Evolutionary conservation across 2,797 vertebrate species (phyloP), one percentile per base, ranked within the genome.

Genomic region (Enteromius argenteus): DNA sequence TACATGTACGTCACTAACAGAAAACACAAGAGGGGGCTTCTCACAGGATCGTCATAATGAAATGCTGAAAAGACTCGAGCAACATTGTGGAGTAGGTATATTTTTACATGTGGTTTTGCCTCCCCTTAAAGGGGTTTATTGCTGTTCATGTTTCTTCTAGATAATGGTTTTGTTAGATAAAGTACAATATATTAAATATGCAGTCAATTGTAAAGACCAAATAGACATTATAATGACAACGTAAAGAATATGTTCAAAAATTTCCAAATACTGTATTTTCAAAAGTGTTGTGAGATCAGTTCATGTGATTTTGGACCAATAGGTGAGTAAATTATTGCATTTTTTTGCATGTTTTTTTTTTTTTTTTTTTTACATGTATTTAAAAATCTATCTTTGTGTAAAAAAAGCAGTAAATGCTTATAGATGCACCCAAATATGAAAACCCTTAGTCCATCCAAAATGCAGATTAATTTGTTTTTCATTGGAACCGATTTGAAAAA

Each of bases 1-100:
- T 64, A 42, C 32, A 68, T 9, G 17, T 75, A 60, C 51, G 74
- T 84, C 82, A 84, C 73, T 75, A 23, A 46, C 7, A 42, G 21
- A 32, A 30, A 75, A 51, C 21, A 73, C 30, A 30, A 35, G 21
- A 69, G 19, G 5, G 0, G 58, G 58, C 35, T 46, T 46, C 21
- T 44, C 64, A 60, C 23, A 58, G 51, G 44, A 46, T 11, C 17
- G 0, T 75, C 81, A 56, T 10, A 27, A 39, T 27, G 44, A 83
- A 66, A 66, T 13, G 3, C 27, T 72, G 27, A 44, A 62, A 64
- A 49, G 19, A 60, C 39, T 32, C 7, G 51, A 51, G 44, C 19
- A 74, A 56, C 11, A 56, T 6, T 51, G 49, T 32, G 79, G 19
- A 39, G 35, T 17, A 17, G 23, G 44, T 56, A 71, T 71, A 10